A percentile compares a stretch with the other conserved stretches of the same genome.
phyloP scores from a whole-genome alignment of 2,113 vertebrate genomes.

The Pristiophorus japonicus region DNA sequence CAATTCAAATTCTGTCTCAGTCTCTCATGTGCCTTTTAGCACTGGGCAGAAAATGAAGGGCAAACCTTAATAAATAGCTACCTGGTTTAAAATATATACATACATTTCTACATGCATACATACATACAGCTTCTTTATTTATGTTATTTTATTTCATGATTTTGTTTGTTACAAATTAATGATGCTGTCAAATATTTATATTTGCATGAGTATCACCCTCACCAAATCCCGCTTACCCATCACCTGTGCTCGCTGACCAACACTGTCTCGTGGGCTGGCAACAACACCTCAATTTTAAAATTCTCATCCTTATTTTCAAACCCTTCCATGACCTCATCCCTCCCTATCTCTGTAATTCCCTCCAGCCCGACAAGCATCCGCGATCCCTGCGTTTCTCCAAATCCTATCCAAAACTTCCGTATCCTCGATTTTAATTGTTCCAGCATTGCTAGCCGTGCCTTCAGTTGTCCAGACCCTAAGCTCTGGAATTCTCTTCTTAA shows the following conservation, averaged over 20 bases:
- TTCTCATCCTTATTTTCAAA: conserved; percentile 2
- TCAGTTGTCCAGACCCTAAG: not conserved
- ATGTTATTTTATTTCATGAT: not conserved
- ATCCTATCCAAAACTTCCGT: not conserved
- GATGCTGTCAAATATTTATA: not conserved
- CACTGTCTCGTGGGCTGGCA: not conserved
- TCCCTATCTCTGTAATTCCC: not conserved
- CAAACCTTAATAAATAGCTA: not conserved
- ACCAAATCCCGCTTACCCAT: not conserved
- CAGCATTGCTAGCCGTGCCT: not conserved
- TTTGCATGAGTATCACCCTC: not conserved
- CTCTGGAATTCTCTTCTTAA: not conserved
- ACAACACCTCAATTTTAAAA: not conserved
- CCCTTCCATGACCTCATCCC: not conserved
- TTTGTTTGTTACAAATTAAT: not conserved
- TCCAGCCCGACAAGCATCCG: not conserved
- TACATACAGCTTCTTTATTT: not conserved
- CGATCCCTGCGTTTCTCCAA: not conserved
- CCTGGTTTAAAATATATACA: not conserved
- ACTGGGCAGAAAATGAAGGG: not conserved
- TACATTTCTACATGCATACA: not conserved
- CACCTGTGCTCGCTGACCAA: not conserved
- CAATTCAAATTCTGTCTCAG: not conserved
- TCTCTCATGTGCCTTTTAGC: not conserved
- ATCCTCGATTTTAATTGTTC: not conserved